These are phyloP conservation scores for Symphodus melops DNA, from an alignment of 2,113 vertebrate genomes.

Conservation along the genomic window DNA sequence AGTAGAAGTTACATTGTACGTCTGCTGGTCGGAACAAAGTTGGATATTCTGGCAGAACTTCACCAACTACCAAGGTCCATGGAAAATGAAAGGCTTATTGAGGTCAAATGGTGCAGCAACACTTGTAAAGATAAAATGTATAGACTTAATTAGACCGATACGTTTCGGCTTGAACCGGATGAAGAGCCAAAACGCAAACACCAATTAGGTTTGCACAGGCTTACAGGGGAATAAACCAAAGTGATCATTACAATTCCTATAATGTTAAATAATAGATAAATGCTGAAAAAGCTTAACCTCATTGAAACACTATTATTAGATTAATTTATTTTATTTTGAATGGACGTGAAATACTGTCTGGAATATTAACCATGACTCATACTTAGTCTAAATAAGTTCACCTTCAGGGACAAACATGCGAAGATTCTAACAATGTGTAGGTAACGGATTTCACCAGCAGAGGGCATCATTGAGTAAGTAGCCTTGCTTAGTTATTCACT, in stretches of 20 bases:
- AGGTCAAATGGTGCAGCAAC: too few relatives aligned
- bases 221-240: background rate
- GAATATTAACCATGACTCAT: background rate
- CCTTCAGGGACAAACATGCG: background rate
- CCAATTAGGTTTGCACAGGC: too few relatives aligned
- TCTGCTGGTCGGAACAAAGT: too few relatives aligned
- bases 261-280: background rate
- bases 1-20: too few relatives aligned
- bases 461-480: slow-evolving; percentile 66
- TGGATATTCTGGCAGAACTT: too few relatives aligned
- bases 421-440: background rate
- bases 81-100: too few relatives aligned
- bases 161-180: too few relatives aligned
- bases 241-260: too few relatives aligned
- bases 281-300: background rate
- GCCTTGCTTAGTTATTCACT: background rate
- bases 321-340: background rate
- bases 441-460: slow-evolving; percentile 45
- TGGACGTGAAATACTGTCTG: background rate
- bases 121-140: too few relatives aligned
- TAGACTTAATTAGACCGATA: too few relatives aligned
- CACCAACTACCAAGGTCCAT: too few relatives aligned
- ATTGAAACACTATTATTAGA: background rate
- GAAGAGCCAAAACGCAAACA: too few relatives aligned
- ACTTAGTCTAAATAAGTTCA: background rate